These are phyloP conservation scores for Ectemnius lituratus DNA, from an alignment of 2,888 invertebrate genomes.

Conservation along the genomic window DNA sequence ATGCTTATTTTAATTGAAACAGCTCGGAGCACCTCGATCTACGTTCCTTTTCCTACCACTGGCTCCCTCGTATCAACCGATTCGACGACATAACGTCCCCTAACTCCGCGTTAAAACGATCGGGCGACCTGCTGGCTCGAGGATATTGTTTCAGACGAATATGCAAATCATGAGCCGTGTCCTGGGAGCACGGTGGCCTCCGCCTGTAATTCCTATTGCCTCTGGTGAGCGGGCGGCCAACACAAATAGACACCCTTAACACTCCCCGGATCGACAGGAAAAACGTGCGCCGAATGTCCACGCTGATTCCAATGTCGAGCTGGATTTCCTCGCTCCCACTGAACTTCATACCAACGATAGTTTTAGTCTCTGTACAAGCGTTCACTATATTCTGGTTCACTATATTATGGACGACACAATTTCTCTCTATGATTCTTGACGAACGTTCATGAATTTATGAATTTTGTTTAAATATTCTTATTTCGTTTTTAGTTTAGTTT, in stretches of 20 bases:
- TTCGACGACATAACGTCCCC: slow-evolving; percentile 33
- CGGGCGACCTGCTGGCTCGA: slow-evolving; percentile 58
- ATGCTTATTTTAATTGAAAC: slow-evolving; percentile 77
- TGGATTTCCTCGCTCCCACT: slow-evolving; percentile 9
- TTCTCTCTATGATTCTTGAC: no score
- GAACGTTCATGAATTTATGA: no score
- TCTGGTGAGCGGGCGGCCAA: slow-evolving; percentile 54
- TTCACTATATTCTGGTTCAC: no score
- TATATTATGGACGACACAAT: no score
- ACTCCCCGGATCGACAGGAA: slow-evolving; percentile 67
- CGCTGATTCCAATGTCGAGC: slow-evolving; percentile 12
- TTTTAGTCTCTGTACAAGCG: no score
- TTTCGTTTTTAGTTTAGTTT: no score
- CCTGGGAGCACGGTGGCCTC: slow-evolving; percentile 56
- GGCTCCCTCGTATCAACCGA: slow-evolving; percentile 16
- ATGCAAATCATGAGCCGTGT: slow-evolving; percentile 75
- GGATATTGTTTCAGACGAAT: slow-evolving; percentile 78
- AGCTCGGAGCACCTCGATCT: slow-evolving; percentile 58
- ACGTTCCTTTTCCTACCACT: slow-evolving; percentile 32
- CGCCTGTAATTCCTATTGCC: slow-evolving; percentile 72
- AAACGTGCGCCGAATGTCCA: slow-evolving; percentile 71
- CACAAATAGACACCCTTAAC: slow-evolving; percentile 71
- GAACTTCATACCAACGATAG: neutral
- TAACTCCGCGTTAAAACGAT: slow-evolving; percentile 64
- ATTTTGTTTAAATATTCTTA: no score